phyloP scores from a whole-genome alignment of 2,113 vertebrate species.

The Pterophyllum scalare region DNA sequence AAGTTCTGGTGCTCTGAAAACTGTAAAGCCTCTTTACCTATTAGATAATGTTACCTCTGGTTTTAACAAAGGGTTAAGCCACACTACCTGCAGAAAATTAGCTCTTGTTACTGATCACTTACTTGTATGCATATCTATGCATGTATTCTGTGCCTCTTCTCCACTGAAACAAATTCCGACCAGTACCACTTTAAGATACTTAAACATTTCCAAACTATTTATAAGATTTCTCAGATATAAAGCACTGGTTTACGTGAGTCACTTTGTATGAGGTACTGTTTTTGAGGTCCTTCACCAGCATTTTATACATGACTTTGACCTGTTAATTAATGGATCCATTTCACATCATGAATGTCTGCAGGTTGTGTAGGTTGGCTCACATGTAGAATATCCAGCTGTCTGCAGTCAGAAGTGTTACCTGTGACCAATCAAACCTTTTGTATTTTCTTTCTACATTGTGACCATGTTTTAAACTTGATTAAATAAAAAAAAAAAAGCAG shows the following conservation, averaged over 20 bases:
- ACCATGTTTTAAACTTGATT: slow-evolving; percentile 46
- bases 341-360: neutral
- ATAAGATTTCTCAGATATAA: slow-evolving; percentile 21
- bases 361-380: neutral
- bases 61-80: neutral
- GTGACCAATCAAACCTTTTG: slow-evolving; percentile 21
- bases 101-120: slow-evolving; percentile 32
- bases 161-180: slow-evolving; percentile 1
- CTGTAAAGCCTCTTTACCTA: slow-evolving; percentile 34
- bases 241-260: slow-evolving; percentile 49
- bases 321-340: neutral
- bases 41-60: slow-evolving; percentile 25
- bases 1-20: slow-evolving; percentile 9
- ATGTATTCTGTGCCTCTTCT: slow-evolving; percentile 39
- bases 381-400: slow-evolving; percentile 7
- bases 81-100: slow-evolving; percentile 30
- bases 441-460: slow-evolving; percentile 27
- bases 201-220: slow-evolving; percentile 55
- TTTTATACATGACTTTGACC: slow-evolving; percentile 50
- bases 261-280: slow-evolving; percentile 29
- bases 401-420: neutral
- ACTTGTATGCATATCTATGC: slow-evolving; percentile 26
- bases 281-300: slow-evolving; percentile 44
- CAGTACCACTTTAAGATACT: slow-evolving; percentile 55
- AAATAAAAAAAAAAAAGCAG: slow-evolving; percentile 45